Percentiles rank a stretch among this genome's conserved stretches.
These are phyloP conservation scores for Phaethon lepturus DNA, from an alignment of 2,113 vertebrate genomes.

Conservation along the genomic window DNA sequence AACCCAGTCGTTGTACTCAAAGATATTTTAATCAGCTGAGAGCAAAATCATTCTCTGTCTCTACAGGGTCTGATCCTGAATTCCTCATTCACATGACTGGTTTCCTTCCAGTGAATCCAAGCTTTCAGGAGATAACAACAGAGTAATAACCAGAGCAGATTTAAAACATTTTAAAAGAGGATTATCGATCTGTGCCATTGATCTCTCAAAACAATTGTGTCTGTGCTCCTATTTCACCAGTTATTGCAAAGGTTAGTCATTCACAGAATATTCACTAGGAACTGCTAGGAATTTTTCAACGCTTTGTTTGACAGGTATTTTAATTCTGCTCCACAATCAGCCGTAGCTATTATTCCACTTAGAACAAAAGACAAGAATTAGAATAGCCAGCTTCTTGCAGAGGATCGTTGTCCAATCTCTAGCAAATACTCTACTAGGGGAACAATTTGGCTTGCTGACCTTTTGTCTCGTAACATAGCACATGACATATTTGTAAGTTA, in stretches of 20 bases:
- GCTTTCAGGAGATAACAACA: background rate
- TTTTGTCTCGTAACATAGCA: constrained; percentile 65
- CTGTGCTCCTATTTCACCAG: background rate
- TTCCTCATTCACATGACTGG: background rate
- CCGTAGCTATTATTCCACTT: background rate
- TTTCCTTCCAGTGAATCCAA: background rate
- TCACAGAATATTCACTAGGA: background rate
- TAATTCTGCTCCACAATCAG: background rate
- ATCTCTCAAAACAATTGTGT: background rate
- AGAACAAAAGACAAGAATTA: background rate
- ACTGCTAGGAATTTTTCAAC: background rate
- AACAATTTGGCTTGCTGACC: constrained; percentile 68
- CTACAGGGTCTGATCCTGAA: background rate
- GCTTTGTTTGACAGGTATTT: background rate
- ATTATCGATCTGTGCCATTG: background rate
- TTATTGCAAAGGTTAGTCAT: background rate
- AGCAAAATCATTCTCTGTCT: constrained; percentile 9
- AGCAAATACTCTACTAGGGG: constrained; percentile 39
- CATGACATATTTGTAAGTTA: constrained; percentile 71
- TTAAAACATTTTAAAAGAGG: background rate
- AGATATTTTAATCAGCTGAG: constrained; percentile 28
- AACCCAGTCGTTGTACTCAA: background rate
- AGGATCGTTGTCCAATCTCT: constrained; percentile 28
- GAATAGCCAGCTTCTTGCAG: background rate
- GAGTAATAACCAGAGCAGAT: constrained; percentile 13